These are phyloP conservation scores for Aphidius colemani DNA, from an alignment of 2,888 invertebrate genomes.

Conservation along the genomic window DNA sequence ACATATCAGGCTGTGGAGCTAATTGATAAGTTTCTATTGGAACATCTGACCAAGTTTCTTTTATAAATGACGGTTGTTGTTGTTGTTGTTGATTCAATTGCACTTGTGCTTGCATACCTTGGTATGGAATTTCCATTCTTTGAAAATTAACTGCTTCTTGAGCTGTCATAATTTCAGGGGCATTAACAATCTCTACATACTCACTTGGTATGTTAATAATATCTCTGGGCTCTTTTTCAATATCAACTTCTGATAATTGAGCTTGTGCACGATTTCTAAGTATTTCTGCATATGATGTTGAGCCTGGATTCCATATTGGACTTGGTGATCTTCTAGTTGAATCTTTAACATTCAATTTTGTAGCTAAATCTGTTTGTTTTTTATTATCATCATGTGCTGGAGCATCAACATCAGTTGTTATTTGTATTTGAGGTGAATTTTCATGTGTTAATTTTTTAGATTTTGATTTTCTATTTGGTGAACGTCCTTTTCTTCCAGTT, in stretches of 20 bases:
- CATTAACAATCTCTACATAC: background rate
- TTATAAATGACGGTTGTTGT: constrained; percentile 14
- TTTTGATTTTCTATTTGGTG: constrained; percentile 59
- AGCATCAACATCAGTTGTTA: constrained; percentile 21
- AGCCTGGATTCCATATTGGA: constrained; percentile 76
- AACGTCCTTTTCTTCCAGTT: constrained; percentile 60
- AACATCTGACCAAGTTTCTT: constrained; percentile 44
- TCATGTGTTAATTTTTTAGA: constrained; percentile 27
- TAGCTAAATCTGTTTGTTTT: constrained; percentile 23
- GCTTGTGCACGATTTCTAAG: constrained; percentile 64
- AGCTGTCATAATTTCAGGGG: constrained; percentile 11
- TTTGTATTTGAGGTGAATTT: constrained; percentile 36
- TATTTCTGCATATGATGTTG: constrained; percentile 80
- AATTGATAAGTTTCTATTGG: constrained; percentile 39
- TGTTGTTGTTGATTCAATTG: background rate
- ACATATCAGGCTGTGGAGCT: constrained; percentile 49
- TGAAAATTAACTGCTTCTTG: background rate
- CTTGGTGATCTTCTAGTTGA: constrained; percentile 67
- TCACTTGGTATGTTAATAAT: constrained; percentile 23
- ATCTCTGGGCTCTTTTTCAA: background rate
- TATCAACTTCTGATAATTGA: background rate
- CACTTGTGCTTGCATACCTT: constrained; percentile 19
- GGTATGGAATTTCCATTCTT: constrained; percentile 25
- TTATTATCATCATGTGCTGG: constrained; percentile 13
- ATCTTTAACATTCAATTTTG: constrained; percentile 44